phyloP scores from a whole-genome alignment of 2,797 vertebrate genomes.

The Urocyon cinereoargenteus region DNA sequence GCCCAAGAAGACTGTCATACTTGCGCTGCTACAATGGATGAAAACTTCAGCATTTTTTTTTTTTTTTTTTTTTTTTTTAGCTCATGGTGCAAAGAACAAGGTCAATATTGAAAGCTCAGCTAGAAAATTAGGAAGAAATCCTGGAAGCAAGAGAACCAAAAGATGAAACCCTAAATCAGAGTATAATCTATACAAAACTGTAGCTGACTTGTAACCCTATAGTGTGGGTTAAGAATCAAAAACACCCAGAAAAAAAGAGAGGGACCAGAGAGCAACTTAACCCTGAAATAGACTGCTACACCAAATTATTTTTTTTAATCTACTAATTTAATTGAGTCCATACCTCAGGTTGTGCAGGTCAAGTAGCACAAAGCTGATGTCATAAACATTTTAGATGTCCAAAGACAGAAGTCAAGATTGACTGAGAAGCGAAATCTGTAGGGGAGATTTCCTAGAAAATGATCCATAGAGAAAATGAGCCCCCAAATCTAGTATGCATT shows the following conservation, averaged over 20 bases:
- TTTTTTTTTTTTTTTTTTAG: not conserved
- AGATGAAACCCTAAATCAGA: not conserved
- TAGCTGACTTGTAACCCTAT: not conserved
- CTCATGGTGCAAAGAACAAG: not conserved
- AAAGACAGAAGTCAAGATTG: not conserved
- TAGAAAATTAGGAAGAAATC: not conserved
- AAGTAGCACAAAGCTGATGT: not conserved
- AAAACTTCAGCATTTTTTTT: not conserved
- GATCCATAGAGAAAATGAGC: not conserved
- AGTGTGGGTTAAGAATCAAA: not conserved
- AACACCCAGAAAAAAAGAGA: not conserved
- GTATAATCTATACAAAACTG: not conserved
- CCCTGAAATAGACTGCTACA: not conserved
- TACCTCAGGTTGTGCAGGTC: not conserved
- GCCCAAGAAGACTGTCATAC: not conserved
- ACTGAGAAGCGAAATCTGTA: not conserved
- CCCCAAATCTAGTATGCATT: not conserved
- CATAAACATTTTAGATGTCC: not conserved
- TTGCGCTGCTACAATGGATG: not conserved
- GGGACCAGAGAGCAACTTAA: not conserved
- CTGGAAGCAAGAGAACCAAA: not conserved
- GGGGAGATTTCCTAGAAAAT: not conserved
- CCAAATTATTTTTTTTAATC: not conserved
- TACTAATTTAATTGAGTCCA: not conserved
- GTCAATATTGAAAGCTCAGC: not conserved